Evolutionary conservation across 2,797 vertebrate genomes (phyloP).

Genomic region (Peromyscus attwateri): DNA sequence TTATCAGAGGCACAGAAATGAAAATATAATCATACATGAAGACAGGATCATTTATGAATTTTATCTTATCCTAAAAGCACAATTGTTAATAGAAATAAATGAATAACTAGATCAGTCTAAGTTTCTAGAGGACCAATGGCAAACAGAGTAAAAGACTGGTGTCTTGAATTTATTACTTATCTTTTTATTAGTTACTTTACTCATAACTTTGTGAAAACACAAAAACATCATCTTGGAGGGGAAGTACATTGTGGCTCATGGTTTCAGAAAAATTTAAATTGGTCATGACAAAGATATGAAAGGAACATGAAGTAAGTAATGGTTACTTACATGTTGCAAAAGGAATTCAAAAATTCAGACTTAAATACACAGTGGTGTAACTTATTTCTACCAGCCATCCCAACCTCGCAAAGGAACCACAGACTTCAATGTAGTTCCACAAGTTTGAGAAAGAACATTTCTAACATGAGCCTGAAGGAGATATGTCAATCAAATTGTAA

Average conservation of each 20-base stretch:
- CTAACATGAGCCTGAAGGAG: no score
- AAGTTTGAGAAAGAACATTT: neutral
- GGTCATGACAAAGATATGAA: neutral
- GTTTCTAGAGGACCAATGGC: no score
- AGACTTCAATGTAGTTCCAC: no score
- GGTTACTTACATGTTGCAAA: neutral
- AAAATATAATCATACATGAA: neutral
- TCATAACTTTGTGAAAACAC: no score
- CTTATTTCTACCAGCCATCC: neutral
- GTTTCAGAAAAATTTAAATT: neutral
- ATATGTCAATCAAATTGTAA: neutral
- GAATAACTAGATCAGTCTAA: neutral
- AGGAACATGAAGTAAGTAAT: neutral
- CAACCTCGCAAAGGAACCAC: neutral
- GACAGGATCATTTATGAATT: no score
- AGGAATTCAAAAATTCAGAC: no score
- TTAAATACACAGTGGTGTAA: neutral
- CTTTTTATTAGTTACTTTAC: no score
- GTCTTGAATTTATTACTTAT: no score
- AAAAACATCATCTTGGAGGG: no score
- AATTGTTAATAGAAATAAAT: neutral
- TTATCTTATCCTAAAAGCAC: neutral
- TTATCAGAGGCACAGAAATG: neutral
- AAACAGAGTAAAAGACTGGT: no score
- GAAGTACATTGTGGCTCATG: no score